These are phyloP conservation scores for Drosophila siamana DNA, from an alignment of 2,888 invertebrate species.

Conservation along the genomic window DNA sequence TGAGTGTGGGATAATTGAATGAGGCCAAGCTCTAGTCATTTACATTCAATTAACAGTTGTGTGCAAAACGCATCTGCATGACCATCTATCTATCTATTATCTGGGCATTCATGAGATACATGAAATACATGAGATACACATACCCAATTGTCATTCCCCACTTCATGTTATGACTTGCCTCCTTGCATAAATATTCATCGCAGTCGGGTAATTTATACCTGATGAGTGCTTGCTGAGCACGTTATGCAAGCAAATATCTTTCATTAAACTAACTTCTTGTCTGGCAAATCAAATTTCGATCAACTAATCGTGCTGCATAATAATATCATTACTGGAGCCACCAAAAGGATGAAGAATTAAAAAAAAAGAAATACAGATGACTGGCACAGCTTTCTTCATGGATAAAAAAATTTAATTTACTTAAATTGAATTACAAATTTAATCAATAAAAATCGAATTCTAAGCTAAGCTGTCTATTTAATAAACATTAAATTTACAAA, in stretches of 20 bases:
- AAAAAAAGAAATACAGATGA: too few species aligned
- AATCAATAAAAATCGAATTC: too few species aligned
- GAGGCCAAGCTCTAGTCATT: constrained; percentile 58
- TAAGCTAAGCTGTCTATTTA: too few species aligned
- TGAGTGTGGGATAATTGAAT: constrained; percentile 66
- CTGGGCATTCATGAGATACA: constrained; percentile 40
- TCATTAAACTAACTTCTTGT: not conserved
- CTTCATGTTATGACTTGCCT: constrained; percentile 27
- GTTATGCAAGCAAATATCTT: not conserved
- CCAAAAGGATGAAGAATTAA: too few species aligned
- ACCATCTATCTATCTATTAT: constrained; percentile 51
- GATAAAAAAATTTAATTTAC: too few species aligned
- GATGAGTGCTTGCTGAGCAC: constrained; percentile 15
- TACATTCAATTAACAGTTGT: constrained; percentile 76
- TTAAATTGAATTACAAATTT: too few species aligned
- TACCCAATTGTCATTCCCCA: not conserved
- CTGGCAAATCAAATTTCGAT: not conserved
- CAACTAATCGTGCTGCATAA: too few species aligned
- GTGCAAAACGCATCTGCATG: constrained; percentile 32
- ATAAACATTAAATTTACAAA: too few species aligned
- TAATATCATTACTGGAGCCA: too few species aligned
- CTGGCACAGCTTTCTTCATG: too few species aligned
- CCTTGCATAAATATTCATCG: constrained; percentile 48
- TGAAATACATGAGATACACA: constrained; percentile 33
- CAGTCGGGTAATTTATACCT: constrained; percentile 34